Evolutionary conservation across 2,113 vertebrate species (phyloP).

Genomic region (Oryzias melastigma): DNA sequence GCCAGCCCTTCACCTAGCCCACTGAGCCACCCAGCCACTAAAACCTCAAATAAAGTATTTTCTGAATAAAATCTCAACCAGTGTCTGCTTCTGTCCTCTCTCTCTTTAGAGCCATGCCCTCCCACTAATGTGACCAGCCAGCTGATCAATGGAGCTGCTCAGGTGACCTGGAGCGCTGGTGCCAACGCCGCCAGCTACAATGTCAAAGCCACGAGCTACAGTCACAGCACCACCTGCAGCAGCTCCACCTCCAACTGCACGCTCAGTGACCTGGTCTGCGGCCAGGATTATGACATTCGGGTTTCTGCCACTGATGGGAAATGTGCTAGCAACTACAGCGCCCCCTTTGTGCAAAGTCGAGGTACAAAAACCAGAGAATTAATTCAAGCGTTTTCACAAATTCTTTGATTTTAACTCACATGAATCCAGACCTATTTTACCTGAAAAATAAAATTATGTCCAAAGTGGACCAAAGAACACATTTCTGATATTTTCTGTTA

Average conservation of each 20-base stretch:
- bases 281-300: conserved; percentile 38
- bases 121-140: conserved; percentile 51
- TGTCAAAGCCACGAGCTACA: conserved; percentile 26
- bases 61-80: background rate
- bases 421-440: too few relatives aligned
- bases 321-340: conserved; percentile 57
- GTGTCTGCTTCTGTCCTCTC: conserved; percentile 4
- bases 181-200: conserved; percentile 47
- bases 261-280: conserved; percentile 57
- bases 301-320: conserved; percentile 55
- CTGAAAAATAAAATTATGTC: too few relatives aligned
- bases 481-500: too few relatives aligned
- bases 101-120: conserved; percentile 59
- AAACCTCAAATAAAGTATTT: background rate
- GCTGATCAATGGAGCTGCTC: conserved; percentile 47
- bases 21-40: too few relatives aligned
- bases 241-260: conserved; percentile 51
- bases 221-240: conserved; percentile 43
- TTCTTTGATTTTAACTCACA: too few relatives aligned
- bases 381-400: too few relatives aligned
- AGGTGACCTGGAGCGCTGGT: conserved; percentile 57
- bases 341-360: conserved; percentile 46
- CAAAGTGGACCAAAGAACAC: too few relatives aligned
- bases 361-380: conserved; percentile 43
- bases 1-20: too few relatives aligned